Evolutionary conservation across 2,797 vertebrate genomes (phyloP).

Genomic region (Melanogrammus aeglefinus): DNA sequence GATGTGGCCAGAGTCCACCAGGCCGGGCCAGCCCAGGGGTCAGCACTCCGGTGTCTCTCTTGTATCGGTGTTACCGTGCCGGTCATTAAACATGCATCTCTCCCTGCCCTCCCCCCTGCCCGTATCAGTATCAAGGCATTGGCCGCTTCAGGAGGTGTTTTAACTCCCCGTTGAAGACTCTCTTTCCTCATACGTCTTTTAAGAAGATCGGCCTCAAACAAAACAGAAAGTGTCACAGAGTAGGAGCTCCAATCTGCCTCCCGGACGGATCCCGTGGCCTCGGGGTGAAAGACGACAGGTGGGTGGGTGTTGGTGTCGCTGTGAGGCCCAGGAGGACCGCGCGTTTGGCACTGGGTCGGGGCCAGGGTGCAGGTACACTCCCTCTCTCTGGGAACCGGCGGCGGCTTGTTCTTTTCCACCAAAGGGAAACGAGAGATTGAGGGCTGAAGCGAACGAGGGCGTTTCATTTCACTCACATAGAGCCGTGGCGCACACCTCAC

Average conservation of each 20-base stretch:
- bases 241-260: constrained; percentile 47
- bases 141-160: constrained; percentile 42
- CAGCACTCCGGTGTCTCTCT: neutral
- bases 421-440: constrained; percentile 71
- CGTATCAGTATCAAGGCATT: constrained; percentile 53
- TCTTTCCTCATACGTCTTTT: neutral
- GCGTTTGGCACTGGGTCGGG: constrained; percentile 38
- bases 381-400: constrained; percentile 49
- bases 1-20: neutral
- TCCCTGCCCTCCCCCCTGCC: constrained; percentile 28
- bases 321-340: constrained; percentile 45
- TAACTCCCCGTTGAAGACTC: constrained; percentile 42
- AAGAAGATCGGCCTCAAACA: constrained; percentile 1
- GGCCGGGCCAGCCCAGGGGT: neutral
- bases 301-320: constrained; percentile 40
- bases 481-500: constrained; percentile 24
- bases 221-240: constrained; percentile 31
- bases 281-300: constrained; percentile 8
- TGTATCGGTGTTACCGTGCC: constrained; percentile 37
- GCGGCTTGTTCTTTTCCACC: constrained; percentile 64
- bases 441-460: constrained; percentile 56
- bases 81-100: constrained; percentile 59
- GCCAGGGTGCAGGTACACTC: constrained; percentile 47
- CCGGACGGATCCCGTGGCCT: neutral
- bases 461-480: constrained; percentile 58